A percentile compares a stretch with the other conserved stretches of the same genome.
phyloP scores from a whole-genome alignment of 2,113 vertebrate genomes.

The Misgurnus anguillicaudatus region DNA sequence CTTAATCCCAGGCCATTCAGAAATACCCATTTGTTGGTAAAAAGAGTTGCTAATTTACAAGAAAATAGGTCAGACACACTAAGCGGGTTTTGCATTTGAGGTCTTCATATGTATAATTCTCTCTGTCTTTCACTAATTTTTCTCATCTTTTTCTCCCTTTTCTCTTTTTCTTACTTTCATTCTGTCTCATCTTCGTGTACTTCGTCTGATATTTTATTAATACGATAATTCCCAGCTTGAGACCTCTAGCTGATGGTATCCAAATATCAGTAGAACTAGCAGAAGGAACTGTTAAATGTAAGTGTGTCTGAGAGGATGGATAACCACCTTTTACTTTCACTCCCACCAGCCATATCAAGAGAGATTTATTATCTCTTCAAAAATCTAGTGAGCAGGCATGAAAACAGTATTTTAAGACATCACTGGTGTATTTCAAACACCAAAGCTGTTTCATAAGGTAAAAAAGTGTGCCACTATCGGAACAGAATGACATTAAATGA shows the following conservation, averaged over 20 bases:
- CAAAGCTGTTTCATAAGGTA: neutral
- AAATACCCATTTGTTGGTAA: no score
- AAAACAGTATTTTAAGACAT: neutral
- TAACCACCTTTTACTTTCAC: slow-evolving; percentile 49
- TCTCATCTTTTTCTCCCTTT: no score
- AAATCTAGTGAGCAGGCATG: neutral
- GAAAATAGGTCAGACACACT: no score
- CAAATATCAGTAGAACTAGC: slow-evolving; percentile 62
- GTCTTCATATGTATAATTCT: no score
- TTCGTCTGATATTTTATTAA: slow-evolving; percentile 70
- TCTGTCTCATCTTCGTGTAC: slow-evolving; percentile 45
- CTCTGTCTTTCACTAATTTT: neutral
- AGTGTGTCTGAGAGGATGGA: slow-evolving; percentile 55
- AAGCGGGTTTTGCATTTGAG: no score
- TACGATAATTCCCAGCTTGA: slow-evolving; percentile 55
- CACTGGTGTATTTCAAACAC: neutral
- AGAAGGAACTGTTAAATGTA: slow-evolving; percentile 61
- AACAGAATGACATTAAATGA: no score
- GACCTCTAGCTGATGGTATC: slow-evolving; percentile 59
- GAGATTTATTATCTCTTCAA: neutral
- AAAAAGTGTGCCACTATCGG: no score
- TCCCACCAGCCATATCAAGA: neutral
- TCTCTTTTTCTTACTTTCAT: slow-evolving; percentile 47
- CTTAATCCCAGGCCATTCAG: no score
- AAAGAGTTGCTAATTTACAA: no score